Evolutionary conservation across 2,888 invertebrate species (phyloP).

Genomic region (Tenthredo mesomela): DNA sequence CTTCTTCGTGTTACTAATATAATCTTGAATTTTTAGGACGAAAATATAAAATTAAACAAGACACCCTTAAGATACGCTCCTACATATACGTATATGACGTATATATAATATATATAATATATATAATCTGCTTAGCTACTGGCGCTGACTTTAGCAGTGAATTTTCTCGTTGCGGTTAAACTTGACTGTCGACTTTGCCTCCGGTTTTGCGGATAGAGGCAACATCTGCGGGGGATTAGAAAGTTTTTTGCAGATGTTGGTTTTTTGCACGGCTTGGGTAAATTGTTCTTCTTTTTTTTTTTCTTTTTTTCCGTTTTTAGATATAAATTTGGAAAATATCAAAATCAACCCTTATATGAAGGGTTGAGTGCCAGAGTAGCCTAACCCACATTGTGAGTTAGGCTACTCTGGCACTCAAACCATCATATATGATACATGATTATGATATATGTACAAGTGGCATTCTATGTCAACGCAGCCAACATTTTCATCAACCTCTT

Average conservation of each 20-base stretch:
- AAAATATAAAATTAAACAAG: neutral
- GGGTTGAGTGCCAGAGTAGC: no score
- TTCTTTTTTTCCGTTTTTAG: neutral
- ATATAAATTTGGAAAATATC: neutral
- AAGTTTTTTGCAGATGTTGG: neutral
- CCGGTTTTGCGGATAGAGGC: neutral
- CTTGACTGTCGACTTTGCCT: conserved; percentile 3
- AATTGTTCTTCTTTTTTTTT: neutral
- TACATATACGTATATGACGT: neutral
- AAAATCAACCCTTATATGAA: no score
- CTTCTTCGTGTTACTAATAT: neutral
- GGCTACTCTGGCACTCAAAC: no score
- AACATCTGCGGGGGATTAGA: neutral
- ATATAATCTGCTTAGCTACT: neutral
- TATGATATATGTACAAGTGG: no score
- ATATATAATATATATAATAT: neutral
- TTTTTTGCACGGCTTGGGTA: neutral
- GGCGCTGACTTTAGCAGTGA: neutral
- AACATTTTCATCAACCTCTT: no score
- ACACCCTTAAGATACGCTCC: neutral
- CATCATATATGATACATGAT: no score
- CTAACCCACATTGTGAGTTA: no score
- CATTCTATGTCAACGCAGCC: no score
- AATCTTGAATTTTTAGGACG: neutral
- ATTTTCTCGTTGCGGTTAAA: conserved; percentile 3